phyloP scores from a whole-genome alignment of 2,113 vertebrate species.

The Oreochromis aureus region DNA sequence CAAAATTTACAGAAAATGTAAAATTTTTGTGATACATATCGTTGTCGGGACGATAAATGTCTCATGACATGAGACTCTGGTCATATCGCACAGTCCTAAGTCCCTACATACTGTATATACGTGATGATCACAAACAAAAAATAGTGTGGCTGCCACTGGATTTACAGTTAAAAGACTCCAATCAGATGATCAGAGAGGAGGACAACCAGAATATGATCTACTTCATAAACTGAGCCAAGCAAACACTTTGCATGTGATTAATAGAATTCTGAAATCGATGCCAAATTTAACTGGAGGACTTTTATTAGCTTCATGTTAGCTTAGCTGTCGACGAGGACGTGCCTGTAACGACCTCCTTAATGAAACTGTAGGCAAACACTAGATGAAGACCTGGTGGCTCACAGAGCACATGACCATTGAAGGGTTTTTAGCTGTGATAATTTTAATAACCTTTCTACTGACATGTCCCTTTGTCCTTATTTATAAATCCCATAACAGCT shows the following conservation, averaged over 20 bases:
- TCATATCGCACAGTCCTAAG: rapidly evolving
- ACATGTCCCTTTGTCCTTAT: background rate
- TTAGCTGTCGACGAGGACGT: background rate
- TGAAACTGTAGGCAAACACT: background rate
- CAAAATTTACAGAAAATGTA: background rate
- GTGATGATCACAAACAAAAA: background rate
- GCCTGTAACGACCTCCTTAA: background rate
- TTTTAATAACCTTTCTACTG: background rate
- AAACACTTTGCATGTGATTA: background rate
- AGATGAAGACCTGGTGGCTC: background rate
- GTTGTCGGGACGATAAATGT: background rate
- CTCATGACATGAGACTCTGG: rapidly evolving
- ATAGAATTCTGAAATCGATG: background rate
- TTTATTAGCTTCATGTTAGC: background rate
- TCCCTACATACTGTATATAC: background rate
- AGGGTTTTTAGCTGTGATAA: background rate
- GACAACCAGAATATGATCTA: background rate
- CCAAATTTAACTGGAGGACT: background rate
- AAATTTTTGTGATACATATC: background rate
- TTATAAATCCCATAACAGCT: background rate
- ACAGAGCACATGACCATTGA: background rate
- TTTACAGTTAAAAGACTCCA: background rate
- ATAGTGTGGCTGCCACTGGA: background rate
- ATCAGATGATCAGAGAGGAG: background rate
- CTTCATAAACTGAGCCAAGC: background rate